Base-by-base conservation (phyloP, 2,888 invertebrate genomes). In the Ferdinandea cuprea region DNA sequence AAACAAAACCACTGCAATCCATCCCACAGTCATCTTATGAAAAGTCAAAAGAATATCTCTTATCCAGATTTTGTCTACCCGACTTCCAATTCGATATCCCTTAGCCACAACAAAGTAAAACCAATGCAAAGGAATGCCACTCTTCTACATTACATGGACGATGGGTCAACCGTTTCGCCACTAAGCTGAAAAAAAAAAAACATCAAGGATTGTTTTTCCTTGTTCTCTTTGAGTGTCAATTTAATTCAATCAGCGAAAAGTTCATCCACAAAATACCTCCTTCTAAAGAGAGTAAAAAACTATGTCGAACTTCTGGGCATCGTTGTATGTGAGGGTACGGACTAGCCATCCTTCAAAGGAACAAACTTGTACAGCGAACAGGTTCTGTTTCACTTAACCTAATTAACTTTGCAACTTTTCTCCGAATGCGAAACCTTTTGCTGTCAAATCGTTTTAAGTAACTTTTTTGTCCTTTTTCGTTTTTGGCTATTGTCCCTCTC, bases 381-480 rank as follows among this genome's bases (percentile, higher is more conserved):
- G 56, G 37, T 65, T 65, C 56, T n/a, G n/a, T 59, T 74, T 66
- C 52, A 74, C 58, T 74, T 74, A 50, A 59, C 58, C 66, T 66
- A 74, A 74, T 74, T 74, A 74, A 42, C 50, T 66, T 59, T 32
- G 50, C 13, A 42, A 59, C 37, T 44, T 59, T 52, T 40, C 28
- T 35, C 52, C n/a, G 42, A 44, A 21, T 17, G 42, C 13, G 17
- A 32, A 72, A 42, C 50, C 40, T 66, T 42, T 54, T 30, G 11
- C 65, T 66, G 52, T 52, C 44, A 54, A 68, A 68, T 44, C 32
- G 11, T 9, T 25, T 68, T n/a, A n/a, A n/a, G n/a, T n/a, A n/a
- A n/a, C n/a, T n/a, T 32, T 35, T 9, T 56, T 56, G 17, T 9
- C 0, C 6, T 54, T 2, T 56, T 56, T 0, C 19, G 1, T 9